Evolutionary conservation across 1,140 invertebrate species (phyloP).

Genomic region (Cryptotermes secundus): DNA sequence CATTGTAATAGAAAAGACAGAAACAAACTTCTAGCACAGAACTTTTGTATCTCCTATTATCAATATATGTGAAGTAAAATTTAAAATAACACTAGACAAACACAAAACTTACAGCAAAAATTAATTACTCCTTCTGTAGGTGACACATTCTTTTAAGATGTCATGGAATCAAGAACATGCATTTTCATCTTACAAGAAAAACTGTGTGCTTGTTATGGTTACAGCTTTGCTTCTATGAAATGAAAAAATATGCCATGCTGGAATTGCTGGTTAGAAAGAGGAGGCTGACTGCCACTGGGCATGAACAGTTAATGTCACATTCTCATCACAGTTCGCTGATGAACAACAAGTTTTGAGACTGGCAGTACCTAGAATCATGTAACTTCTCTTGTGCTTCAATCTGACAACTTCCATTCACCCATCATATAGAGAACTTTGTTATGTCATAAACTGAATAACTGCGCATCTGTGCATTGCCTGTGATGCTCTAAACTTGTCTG

Average conservation of each 20-base stretch:
- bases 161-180: background rate
- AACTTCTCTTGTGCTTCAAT: background rate
- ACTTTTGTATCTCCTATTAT: background rate
- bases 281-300: background rate
- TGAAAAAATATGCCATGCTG: no score
- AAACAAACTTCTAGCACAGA: background rate
- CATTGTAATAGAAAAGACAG: background rate
- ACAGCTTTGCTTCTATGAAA: no score
- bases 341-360: background rate
- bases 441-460: background rate
- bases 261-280: background rate
- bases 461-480: background rate
- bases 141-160: background rate
- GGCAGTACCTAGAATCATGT: background rate
- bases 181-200: background rate
- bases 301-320: background rate
- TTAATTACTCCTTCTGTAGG: background rate
- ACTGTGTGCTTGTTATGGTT: background rate
- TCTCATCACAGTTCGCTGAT: background rate
- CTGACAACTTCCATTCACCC: background rate
- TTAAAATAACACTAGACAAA: conserved; percentile 18
- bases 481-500: background rate
- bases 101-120: background rate
- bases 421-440: background rate
- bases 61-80: background rate